phyloP scores from a whole-genome alignment of 2,888 invertebrate species.

The Cyaniris semiargus region DNA sequence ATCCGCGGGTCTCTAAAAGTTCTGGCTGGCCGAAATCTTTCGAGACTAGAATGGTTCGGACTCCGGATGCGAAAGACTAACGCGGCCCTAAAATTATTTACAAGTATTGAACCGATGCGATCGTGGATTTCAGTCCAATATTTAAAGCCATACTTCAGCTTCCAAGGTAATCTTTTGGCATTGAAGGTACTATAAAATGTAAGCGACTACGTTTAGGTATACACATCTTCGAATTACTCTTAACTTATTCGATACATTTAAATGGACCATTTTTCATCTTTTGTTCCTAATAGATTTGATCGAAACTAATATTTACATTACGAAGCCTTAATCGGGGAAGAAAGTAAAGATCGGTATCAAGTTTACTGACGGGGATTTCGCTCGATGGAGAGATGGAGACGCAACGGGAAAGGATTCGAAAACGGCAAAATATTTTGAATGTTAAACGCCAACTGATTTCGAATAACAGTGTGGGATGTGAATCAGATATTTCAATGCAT shows the following conservation, averaged over 20 bases:
- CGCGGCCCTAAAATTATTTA: slow-evolving; percentile 71
- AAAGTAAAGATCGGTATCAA: slow-evolving; percentile 36
- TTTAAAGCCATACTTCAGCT: slow-evolving; percentile 68
- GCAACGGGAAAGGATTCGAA: background rate
- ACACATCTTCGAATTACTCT: slow-evolving; percentile 58
- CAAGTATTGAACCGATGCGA: slow-evolving; percentile 58
- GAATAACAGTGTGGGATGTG: slow-evolving; percentile 2
- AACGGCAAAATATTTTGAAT: background rate
- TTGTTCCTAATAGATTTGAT: slow-evolving; percentile 69
- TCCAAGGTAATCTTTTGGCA: slow-evolving; percentile 67
- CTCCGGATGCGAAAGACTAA: slow-evolving; percentile 50
- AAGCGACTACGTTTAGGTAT: slow-evolving; percentile 62
- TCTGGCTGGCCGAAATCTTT: slow-evolving; percentile 50
- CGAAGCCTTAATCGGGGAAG: slow-evolving; percentile 49
- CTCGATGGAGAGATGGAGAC: background rate
- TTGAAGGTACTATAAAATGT: slow-evolving; percentile 56
- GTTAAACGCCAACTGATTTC: background rate
- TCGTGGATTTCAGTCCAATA: slow-evolving; percentile 61
- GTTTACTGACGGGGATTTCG: background rate
- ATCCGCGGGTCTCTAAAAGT: slow-evolving; percentile 44
- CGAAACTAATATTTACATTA: slow-evolving; percentile 63
- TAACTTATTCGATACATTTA: slow-evolving; percentile 69
- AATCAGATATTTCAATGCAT: slow-evolving; percentile 16
- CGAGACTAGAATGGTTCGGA: slow-evolving; percentile 72
- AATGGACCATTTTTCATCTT: slow-evolving; percentile 73